Base-by-base conservation (phyloP, 2,797 vertebrate genomes). In the Caiman crocodilus region DNA sequence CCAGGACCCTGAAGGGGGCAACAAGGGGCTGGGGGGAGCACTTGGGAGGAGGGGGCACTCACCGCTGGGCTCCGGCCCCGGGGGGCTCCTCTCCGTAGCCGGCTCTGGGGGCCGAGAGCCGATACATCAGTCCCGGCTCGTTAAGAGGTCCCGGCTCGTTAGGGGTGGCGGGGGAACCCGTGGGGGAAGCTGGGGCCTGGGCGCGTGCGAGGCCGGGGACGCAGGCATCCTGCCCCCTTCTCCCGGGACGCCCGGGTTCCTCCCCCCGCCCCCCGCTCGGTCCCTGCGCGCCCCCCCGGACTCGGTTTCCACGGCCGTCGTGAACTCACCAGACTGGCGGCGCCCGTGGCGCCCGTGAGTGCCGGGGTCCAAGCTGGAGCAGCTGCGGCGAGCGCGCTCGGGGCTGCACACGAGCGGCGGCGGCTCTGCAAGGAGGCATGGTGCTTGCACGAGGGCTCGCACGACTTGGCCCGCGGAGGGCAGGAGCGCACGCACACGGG, bases 381-480 rank as follows among this genome's bases (percentile, higher is more conserved):
- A 97, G 77, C 96, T 93, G 94, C 98, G 98, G 87, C 97, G 98
- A 87, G 97, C 97, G 83, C 98, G 98, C 91, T 98, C 98, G 0
- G 98, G 98, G 3, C 98, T 98, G 97, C 98, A 98, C 77, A 98
- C 97, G 71, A 98, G 97, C 84, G 98, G 98, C 14, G 98, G 98
- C 5, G 98, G 98, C 90, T 98, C 98, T 98, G 94, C 63, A 96
- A 1, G 14, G 85, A 84, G 78, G 91, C 90, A 94, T 35, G 25
- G 35, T 35, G 35, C 35, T 35, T 35, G 35, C 35, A 35, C 35
- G 35, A 35, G 35, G 35, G 35, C 35, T 35, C 35, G 35, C 35
- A 5, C 6, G 35, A 35, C 35, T 5, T 35, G 35, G 35, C 35
- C 35, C 35, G 35, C 35, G 35, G 35, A 35, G 35, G 35, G 35